Conservation (phyloP, 2,888 invertebrate species). For the Autographa pulchrina region DNA sequence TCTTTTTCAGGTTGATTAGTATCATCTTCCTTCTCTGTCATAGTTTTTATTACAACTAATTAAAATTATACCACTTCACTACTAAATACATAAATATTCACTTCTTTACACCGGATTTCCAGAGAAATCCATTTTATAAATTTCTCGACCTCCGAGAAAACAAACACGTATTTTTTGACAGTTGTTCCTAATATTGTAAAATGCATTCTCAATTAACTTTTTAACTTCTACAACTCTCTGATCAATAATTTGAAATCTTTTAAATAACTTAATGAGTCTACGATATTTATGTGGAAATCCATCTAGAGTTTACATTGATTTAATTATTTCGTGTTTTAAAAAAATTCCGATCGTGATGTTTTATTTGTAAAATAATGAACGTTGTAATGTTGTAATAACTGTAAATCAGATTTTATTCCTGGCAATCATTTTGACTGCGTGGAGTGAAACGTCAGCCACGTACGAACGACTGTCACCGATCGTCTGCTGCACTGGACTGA, state of each 20-base stretch:
- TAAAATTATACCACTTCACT: conserved; percentile 49
- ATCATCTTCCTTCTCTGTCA: conserved; percentile 86
- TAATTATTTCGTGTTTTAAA: not conserved
- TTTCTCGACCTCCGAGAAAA: conserved; percentile 66
- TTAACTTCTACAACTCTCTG: not conserved
- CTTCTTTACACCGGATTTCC: conserved; percentile 56
- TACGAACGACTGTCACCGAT: conserved; percentile 76
- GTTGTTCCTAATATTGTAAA: conserved; percentile 20
- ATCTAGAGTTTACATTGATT: not conserved
- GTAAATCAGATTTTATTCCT: conserved; percentile 45
- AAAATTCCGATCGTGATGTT: not conserved
- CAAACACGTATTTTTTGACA: conserved; percentile 73
- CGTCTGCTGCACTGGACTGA: conserved; percentile 49
- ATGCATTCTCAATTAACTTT: conserved; percentile 33
- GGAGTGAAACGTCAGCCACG: conserved; percentile 89
- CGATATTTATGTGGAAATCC: not conserved
- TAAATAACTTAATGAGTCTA: not conserved
- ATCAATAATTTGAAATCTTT: not conserved
- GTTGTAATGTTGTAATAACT: conserved; percentile 15
- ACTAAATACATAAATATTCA: conserved; percentile 36
- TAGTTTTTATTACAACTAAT: conserved; percentile 75
- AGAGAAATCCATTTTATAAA: conserved; percentile 65
- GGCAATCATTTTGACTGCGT: conserved; percentile 83
- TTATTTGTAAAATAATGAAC: conserved; percentile 19
- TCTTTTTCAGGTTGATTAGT: conserved; percentile 81